Conservation (phyloP, 2,113 vertebrate species). For the Ia io region DNA sequence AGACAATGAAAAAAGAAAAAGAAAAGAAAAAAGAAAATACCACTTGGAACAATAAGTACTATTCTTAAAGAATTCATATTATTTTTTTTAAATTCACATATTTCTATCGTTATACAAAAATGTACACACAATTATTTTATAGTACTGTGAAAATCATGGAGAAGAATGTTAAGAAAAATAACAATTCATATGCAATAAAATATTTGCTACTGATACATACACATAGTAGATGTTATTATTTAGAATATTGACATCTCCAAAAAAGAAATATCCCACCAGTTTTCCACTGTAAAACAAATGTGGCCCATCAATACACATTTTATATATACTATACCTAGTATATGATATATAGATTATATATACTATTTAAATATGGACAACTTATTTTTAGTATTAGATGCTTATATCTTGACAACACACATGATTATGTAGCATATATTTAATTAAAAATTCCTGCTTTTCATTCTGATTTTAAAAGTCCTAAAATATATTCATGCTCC, state of each 20-base stretch:
- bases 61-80: constrained; percentile 65
- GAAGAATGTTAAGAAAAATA: constrained; percentile 69
- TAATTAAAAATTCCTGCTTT: constrained; percentile 26
- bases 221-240: constrained; percentile 49
- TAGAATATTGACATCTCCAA: not conserved
- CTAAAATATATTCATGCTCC: not conserved
- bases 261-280: constrained; percentile 50
- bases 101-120: constrained; percentile 58
- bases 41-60: constrained; percentile 58
- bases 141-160: constrained; percentile 60
- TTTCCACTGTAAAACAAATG: constrained; percentile 61
- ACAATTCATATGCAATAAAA: constrained; percentile 64
- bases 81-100: constrained; percentile 56
- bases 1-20: no score
- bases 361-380: constrained; percentile 7
- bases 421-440: constrained; percentile 9
- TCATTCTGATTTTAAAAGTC: constrained; percentile 1
- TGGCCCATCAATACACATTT: constrained; percentile 38
- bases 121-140: constrained; percentile 62
- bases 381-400: constrained; percentile 21
- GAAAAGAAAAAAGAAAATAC: constrained; percentile 23
- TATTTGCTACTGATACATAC: constrained; percentile 9
- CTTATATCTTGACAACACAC: not conserved
- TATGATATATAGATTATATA: not conserved
- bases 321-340: not conserved